Evolutionary conservation across 1,140 invertebrate genomes (phyloP).

Genomic region (Calephelis nemesis): DNA sequence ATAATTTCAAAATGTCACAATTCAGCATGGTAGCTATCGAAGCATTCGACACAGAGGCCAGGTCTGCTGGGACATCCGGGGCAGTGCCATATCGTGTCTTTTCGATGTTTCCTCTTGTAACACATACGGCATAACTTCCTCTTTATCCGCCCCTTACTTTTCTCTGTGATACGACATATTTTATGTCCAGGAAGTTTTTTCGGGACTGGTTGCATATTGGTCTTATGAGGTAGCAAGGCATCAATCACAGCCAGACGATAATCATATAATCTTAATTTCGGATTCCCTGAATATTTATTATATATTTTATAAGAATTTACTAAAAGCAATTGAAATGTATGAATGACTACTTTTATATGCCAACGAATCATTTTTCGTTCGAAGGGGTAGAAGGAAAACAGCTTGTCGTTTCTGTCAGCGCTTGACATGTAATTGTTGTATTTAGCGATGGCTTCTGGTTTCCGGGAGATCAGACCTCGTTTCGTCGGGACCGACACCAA

Average conservation of each 20-base stretch:
- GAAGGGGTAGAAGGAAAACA: background rate
- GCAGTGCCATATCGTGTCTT: conserved; percentile 2
- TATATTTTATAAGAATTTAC: conserved; percentile 18
- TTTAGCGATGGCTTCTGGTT: conserved; percentile 3
- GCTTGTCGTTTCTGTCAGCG: conserved; percentile 6
- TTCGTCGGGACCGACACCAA: background rate
- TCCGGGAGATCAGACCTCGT: background rate
- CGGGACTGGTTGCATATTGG: background rate
- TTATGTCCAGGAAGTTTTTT: conserved; percentile 11
- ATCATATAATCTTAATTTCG: background rate
- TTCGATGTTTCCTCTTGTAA: conserved; percentile 2
- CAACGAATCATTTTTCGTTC: background rate
- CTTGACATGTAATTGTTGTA: conserved; percentile 15
- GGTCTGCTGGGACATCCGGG: background rate
- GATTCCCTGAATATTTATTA: conserved; percentile 4
- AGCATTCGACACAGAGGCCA: conserved; percentile 2
- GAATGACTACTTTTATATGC: conserved; percentile 2
- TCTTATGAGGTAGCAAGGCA: background rate
- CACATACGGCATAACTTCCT: background rate
- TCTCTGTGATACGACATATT: background rate
- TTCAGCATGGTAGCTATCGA: background rate
- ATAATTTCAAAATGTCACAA: background rate
- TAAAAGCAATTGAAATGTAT: conserved; percentile 17
- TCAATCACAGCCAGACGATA: background rate
- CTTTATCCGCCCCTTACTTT: background rate